Evolutionary conservation across 2,888 invertebrate species (phyloP), one percentile per base, ranked within the genome.

Genomic region (Spodoptera littoralis): DNA sequence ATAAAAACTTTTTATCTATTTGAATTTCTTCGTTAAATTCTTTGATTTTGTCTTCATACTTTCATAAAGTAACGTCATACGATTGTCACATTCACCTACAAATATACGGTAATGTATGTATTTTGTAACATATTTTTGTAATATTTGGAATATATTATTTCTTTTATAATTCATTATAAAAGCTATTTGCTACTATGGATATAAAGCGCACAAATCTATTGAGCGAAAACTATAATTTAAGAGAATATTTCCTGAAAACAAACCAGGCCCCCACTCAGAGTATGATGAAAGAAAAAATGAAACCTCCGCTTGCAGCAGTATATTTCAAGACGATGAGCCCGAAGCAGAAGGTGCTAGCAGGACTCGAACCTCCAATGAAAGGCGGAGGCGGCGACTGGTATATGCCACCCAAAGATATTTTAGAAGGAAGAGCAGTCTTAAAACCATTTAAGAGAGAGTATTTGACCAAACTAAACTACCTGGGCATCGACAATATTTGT

Each of bases 321-420:
- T 93, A 91, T 73, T 94, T 93, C 74, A 91, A 92, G 62, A 89
- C 88, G 0, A 93, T 94, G 94, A 83, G 72, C 12, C 80, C 83
- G 0, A 89, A 89, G 56, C 79, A 91, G 0, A 93, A 91, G 70
- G 80, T 88, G 0, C 79, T 93, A 1, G 92, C 91, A 5, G 93
- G 93, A 0, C 74, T 94, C 0, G 91, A 92, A 64, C 94, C 94
- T 1, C 86, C 87, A 0, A 73, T 94, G 84, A 88, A 89, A 71
- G 92, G 94, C 8, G 92, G 90, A 1, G 94, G 94, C 0, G 83
- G 65, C 60, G 90, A 92, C 59, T 93, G 93, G 93, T 92, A 83
- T 70, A 79, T 89, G 43, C 89, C 92, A 5, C 93, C 94, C 0
- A 64, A 85, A 55, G 90, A 92, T 3, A 76, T 92, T 2, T 81